These are phyloP conservation scores for Eilema griseolum DNA, from an alignment of 2,888 invertebrate genomes.

Conservation along the genomic window DNA sequence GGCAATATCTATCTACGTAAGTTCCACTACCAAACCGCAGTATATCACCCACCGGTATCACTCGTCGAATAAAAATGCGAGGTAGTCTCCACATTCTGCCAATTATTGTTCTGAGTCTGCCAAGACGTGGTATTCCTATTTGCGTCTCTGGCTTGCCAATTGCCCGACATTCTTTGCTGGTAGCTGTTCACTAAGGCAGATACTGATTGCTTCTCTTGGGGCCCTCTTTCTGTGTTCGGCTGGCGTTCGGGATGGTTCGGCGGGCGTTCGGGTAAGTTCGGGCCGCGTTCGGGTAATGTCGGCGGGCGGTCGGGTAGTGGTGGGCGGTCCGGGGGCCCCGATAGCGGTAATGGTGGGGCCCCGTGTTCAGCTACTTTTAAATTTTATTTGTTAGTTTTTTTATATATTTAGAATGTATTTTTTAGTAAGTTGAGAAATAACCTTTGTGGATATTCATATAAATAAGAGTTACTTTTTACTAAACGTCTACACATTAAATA, in stretches of 20 bases:
- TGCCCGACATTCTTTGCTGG: constrained; percentile 73
- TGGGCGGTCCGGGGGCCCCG: constrained; percentile 67
- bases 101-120: constrained; percentile 67
- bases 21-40: constrained; percentile 28
- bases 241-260: constrained; percentile 54
- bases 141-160: constrained; percentile 60
- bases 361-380: constrained; percentile 57
- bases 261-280: constrained; percentile 63
- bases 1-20: constrained; percentile 26
- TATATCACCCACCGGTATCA: constrained; percentile 74
- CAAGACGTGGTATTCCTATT: constrained; percentile 58
- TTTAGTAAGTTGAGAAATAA: no score
- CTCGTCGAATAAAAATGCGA: constrained; percentile 80
- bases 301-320: constrained; percentile 61
- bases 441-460: no score
- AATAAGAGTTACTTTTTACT: no score
- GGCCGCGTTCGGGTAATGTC: constrained; percentile 56
- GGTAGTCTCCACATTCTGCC: constrained; percentile 70
- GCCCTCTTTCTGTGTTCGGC: constrained; percentile 24
- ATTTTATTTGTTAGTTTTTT: constrained; percentile 25
- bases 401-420: neutral
- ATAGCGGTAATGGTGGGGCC: constrained; percentile 72
- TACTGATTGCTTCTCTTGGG: constrained; percentile 68
- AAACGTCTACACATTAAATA: no score
- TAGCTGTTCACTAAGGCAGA: constrained; percentile 79